Evolutionary conservation across 64 coral and sea anemone species (phyloP), one percentile per base, ranked within the genome.

Genomic region (Astreopora myriophthalma): DNA sequence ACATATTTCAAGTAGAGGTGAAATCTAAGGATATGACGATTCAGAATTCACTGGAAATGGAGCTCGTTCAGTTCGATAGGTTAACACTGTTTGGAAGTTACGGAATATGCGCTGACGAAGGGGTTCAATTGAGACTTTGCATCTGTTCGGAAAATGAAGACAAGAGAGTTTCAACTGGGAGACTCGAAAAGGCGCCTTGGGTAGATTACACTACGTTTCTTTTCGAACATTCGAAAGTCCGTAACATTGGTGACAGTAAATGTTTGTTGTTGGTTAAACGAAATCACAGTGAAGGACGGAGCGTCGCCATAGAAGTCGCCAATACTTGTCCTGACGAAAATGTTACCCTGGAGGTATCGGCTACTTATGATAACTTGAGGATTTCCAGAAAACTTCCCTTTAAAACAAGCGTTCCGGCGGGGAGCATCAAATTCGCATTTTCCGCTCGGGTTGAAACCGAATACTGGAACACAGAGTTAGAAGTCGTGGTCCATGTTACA

Each of bases 61-160:
- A 33, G 28, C 62, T 96, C 16, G 0, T 96, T 42, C 55, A 85
- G 44, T 96, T 89, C 40, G 95, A 96, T 76, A 79, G 95, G 46
- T 37, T 96, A 27, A 89, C 95, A 1, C 44, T 88, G 38, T 96
- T 79, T 23, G 95, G 95, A 13, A 93, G 73, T 14, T 96, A 96
- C 48, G 61, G 23, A n/a, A 40, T 14, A 22, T 96, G 95, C 60
- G 95, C 91, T 12, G 86, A 93, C 79, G 25, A 73, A 9, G 86
- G 58, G 32, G 95, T 96, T 37, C 26, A 62, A 1, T 34, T 90
- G 2, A 96, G 93, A 64, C 63, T 96, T 32, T 96, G 95, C 23
- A 62, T 96, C 25, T 96, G 95, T 39, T 96, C 91, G 5, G 25
- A 62, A 10, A 20, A 31, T 9, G 40, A 79, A 29, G 8, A 30